These are phyloP conservation scores for Drosophila peninsularis DNA, from an alignment of 2,888 invertebrate species.

Conservation along the genomic window DNA sequence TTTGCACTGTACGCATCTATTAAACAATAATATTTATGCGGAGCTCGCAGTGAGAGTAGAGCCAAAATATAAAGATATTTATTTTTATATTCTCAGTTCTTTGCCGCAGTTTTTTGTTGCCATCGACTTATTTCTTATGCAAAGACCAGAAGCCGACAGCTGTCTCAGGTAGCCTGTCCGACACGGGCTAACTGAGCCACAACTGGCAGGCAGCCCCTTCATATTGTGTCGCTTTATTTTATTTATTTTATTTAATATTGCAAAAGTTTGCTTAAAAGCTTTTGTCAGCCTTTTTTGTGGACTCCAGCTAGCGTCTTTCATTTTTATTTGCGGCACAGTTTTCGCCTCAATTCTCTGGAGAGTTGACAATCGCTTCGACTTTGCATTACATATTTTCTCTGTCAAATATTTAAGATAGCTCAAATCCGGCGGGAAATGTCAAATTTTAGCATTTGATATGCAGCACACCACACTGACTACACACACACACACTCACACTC, in stretches of 20 bases:
- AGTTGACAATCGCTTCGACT: slow-evolving; percentile 48
- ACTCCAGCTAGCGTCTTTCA: not conserved
- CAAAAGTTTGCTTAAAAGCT: slow-evolving; percentile 76
- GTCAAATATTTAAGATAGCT: slow-evolving; percentile 43
- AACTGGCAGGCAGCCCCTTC: slow-evolving; percentile 24
- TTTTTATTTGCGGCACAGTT: slow-evolving; percentile 14
- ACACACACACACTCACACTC: not conserved
- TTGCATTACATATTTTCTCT: slow-evolving; percentile 39
- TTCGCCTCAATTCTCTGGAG: slow-evolving; percentile 39
- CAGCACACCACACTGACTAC: not conserved
- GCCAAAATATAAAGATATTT: slow-evolving; percentile 33
- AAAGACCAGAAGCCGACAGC: slow-evolving; percentile 40
- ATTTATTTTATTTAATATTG: slow-evolving; percentile 56
- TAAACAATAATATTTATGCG: slow-evolving; percentile 71
- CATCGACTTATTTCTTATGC: slow-evolving; percentile 60
- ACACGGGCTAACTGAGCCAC: slow-evolving; percentile 22
- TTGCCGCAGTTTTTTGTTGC: slow-evolving; percentile 57
- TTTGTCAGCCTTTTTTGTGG: slow-evolving; percentile 56
- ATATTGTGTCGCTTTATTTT: slow-evolving; percentile 36
- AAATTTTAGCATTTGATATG: slow-evolving; percentile 52
- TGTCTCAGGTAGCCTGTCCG: slow-evolving; percentile 31
- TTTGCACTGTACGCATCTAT: slow-evolving; percentile 57
- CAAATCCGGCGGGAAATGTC: slow-evolving; percentile 55
- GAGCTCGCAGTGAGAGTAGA: slow-evolving; percentile 57
- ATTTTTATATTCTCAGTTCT: slow-evolving; percentile 33